Conservation (phyloP, 2,797 vertebrate genomes). For the Coreius guichenoti region DNA sequence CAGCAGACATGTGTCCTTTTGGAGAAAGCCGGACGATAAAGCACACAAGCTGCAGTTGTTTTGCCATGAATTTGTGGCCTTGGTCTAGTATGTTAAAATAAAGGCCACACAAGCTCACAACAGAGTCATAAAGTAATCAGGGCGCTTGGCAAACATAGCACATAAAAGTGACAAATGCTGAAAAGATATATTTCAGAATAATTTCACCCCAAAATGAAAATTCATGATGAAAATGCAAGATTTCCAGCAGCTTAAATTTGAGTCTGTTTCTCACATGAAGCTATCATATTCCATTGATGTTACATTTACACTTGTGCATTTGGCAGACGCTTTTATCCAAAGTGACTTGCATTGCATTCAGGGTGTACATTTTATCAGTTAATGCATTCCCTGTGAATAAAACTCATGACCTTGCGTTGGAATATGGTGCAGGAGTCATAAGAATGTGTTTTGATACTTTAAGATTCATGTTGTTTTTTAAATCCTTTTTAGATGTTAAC, state of each 20-base stretch:
- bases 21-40: constrained; percentile 9
- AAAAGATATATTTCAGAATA: neutral
- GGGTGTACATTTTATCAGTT: too few relatives aligned
- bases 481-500: too few relatives aligned
- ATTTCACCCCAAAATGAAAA: neutral
- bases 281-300: neutral
- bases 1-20: constrained; percentile 4
- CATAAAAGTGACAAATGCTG: too few relatives aligned
- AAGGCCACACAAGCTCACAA: neutral
- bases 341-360: too few relatives aligned
- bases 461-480: too few relatives aligned
- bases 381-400: too few relatives aligned
- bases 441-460: too few relatives aligned
- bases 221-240: too few relatives aligned
- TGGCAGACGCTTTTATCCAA: too few relatives aligned
- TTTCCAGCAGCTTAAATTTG: neutral
- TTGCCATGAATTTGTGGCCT: constrained; percentile 51
- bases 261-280: neutral
- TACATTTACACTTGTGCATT: neutral
- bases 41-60: constrained; percentile 20
- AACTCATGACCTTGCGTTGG: too few relatives aligned
- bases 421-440: too few relatives aligned
- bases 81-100: constrained; percentile 20
- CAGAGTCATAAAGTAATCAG: neutral
- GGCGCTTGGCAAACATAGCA: neutral